A percentile compares a stretch with the other conserved stretches of the same genome.
Evolutionary conservation across 2,113 vertebrate species (phyloP).

Genomic region (Xenopus laevis): DNA sequence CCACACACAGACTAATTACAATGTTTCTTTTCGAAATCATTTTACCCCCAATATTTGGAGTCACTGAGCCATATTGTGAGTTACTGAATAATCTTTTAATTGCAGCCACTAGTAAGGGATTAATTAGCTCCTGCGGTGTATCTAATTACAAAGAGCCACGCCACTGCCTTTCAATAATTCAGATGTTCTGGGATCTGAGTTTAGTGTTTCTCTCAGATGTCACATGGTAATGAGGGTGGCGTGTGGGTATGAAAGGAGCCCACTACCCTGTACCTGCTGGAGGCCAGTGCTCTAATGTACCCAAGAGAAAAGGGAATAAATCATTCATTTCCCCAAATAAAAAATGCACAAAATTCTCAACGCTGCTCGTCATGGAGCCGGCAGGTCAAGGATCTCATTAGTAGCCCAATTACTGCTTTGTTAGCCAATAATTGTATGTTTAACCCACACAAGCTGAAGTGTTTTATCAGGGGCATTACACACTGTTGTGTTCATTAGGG

Average conservation of each 20-base stretch:
- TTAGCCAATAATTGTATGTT: conserved; percentile 30
- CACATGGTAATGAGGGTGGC: conserved; percentile 30
- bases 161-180: conserved; percentile 33
- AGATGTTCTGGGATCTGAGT: conserved; percentile 25
- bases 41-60: too few species aligned
- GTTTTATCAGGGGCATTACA: too few species aligned
- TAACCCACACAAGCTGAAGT: background rate
- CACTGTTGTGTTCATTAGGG: too few species aligned
- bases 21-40: too few species aligned
- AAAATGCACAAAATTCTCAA: background rate
- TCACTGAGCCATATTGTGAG: background rate
- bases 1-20: too few species aligned
- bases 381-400: background rate
- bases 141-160: conserved; percentile 29
- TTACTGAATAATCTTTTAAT: conserved; percentile 36
- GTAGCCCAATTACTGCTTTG: conserved; percentile 18
- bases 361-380: background rate
- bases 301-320: background rate
- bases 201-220: conserved; percentile 36
- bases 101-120: conserved; percentile 25
- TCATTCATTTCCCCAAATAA: conserved; percentile 10
- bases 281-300: background rate
- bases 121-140: conserved; percentile 35
- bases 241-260: background rate
- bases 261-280: conserved; percentile 13